Evolutionary conservation across 2,113 vertebrate genomes (phyloP).

Genomic region (Sylvia atricapilla): DNA sequence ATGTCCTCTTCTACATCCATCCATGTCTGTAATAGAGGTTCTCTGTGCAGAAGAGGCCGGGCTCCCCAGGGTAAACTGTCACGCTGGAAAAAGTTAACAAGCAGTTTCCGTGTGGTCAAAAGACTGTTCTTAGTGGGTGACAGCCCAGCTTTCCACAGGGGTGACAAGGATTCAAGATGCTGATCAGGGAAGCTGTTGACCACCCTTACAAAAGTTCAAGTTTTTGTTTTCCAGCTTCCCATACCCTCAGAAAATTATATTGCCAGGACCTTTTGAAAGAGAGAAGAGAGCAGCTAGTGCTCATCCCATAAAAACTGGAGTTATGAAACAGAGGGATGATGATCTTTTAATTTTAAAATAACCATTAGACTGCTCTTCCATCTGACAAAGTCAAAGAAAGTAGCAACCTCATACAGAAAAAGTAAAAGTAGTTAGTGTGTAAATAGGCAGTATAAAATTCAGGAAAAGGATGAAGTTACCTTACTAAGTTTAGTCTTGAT

Average conservation of each 20-base stretch:
- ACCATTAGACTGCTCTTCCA: neutral
- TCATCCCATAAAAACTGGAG: neutral
- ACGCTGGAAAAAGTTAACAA: neutral
- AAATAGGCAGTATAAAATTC: neutral
- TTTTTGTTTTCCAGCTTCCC: neutral
- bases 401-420: neutral
- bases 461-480: neutral
- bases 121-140: neutral
- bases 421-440: neutral
- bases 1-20: neutral
- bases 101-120: neutral
- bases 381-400: neutral
- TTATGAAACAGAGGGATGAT: neutral
- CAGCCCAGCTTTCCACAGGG: neutral
- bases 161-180: neutral
- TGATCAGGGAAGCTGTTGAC: neutral
- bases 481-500: neutral
- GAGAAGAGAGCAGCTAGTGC: neutral
- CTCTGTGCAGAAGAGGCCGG: neutral
- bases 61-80: neutral
- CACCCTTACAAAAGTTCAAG: neutral
- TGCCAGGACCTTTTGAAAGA: neutral
- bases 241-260: neutral
- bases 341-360: neutral
- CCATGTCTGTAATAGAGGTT: neutral